Evolutionary conservation across 2,888 invertebrate species (phyloP).

Genomic region (Pediacus dermestoides): DNA sequence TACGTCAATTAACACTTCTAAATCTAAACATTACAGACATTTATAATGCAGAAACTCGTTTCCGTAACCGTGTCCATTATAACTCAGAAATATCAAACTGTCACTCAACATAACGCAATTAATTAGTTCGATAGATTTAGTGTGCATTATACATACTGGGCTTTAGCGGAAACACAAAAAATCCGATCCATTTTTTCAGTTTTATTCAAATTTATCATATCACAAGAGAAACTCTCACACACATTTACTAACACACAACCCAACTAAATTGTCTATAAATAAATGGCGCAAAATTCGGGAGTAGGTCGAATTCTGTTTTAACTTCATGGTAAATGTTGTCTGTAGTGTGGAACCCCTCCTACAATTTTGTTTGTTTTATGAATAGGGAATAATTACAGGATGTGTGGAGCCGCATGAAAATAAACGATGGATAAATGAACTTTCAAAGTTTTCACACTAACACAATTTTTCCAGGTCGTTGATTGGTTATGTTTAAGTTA

Average conservation of each 20-base stretch:
- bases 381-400: constrained; percentile 1
- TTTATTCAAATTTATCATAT: neutral
- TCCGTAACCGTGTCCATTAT: too few relatives aligned
- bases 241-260: neutral
- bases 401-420: too few relatives aligned
- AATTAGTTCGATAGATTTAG: too few relatives aligned
- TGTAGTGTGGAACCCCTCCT: neutral
- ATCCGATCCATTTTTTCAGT: constrained; percentile 15
- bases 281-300: constrained; percentile 5
- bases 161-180: constrained; percentile 21
- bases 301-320: constrained; percentile 1
- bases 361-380: constrained; percentile 1
- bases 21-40: too few relatives aligned
- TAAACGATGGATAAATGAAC: too few relatives aligned
- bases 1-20: too few relatives aligned
- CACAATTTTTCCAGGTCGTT: too few relatives aligned
- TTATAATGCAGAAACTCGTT: too few relatives aligned
- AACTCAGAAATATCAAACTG: too few relatives aligned
- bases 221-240: neutral
- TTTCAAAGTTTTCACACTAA: too few relatives aligned
- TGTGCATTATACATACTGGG: constrained; percentile 21
- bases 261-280: constrained; percentile 1
- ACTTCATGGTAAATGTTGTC: constrained; percentile 2
- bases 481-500: too few relatives aligned
- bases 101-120: too few relatives aligned